Evolutionary conservation across 2,888 invertebrate species (phyloP).

Genomic region (Parascotia fuliginaria): DNA sequence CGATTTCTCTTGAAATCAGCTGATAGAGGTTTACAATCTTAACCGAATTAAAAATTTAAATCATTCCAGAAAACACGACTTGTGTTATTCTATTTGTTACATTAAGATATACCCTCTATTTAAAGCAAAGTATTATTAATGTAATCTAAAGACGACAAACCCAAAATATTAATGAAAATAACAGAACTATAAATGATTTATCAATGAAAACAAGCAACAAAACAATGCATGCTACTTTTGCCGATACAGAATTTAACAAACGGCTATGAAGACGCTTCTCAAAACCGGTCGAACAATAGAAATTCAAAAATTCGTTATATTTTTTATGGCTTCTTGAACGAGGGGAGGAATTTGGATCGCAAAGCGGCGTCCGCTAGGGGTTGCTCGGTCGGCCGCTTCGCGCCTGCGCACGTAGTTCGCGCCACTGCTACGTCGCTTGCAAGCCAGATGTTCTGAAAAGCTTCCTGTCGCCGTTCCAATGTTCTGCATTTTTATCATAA

Average conservation of each 20-base stretch:
- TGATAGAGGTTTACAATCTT: not conserved
- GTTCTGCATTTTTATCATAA: constrained; percentile 72
- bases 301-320: constrained; percentile 83
- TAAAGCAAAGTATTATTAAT: too few species aligned
- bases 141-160: too few species aligned
- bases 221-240: constrained; percentile 4
- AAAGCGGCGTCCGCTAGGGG: constrained; percentile 79
- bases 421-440: constrained; percentile 84
- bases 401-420: constrained; percentile 86
- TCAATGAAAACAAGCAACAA: not conserved
- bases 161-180: not conserved
- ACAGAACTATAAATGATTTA: not conserved
- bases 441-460: constrained; percentile 86
- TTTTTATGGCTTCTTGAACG: constrained; percentile 80
- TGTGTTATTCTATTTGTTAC: not conserved
- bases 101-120: too few species aligned
- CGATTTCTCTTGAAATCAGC: not conserved
- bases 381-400: constrained; percentile 76
- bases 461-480: constrained; percentile 81
- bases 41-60: not conserved
- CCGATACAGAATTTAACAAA: constrained; percentile 30
- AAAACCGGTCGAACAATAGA: constrained; percentile 78
- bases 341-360: constrained; percentile 76
- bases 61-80: not conserved
- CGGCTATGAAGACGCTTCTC: constrained; percentile 40